phyloP scores from a whole-genome alignment of 2,797 vertebrate species.

The Lacerta viridis region DNA sequence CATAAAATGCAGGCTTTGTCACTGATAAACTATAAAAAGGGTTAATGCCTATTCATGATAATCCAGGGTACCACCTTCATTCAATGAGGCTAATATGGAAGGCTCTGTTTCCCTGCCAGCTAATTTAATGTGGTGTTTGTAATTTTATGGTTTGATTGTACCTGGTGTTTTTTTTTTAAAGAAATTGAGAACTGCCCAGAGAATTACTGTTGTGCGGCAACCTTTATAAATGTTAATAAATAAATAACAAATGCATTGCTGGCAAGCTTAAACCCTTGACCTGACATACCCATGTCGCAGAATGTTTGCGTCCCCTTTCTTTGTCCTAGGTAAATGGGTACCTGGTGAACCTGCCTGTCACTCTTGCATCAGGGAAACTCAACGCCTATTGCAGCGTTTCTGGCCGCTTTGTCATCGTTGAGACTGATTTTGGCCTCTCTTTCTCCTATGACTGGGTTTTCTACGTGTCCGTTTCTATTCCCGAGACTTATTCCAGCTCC shows the following conservation, averaged over 20 bases:
- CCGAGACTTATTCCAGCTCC: constrained; percentile 68
- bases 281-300: background rate
- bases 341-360: constrained; percentile 71
- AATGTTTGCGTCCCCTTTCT: background rate
- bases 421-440: constrained; percentile 74
- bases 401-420: constrained; percentile 71
- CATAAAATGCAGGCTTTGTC: too few relatives aligned
- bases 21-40: too few relatives aligned
- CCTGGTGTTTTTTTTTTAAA: too few relatives aligned
- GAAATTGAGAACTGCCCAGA: too few relatives aligned
- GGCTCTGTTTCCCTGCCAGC: too few relatives aligned
- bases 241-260: background rate
- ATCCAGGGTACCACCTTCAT: too few relatives aligned
- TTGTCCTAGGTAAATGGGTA: constrained; percentile 75
- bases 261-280: background rate
- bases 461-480: constrained; percentile 70
- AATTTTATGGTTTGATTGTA: too few relatives aligned
- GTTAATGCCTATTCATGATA: too few relatives aligned
- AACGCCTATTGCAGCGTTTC: constrained; percentile 64
- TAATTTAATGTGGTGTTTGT: too few relatives aligned
- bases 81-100: too few relatives aligned
- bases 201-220: too few relatives aligned
- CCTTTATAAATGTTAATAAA: too few relatives aligned
- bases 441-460: constrained; percentile 76
- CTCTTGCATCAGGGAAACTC: constrained; percentile 66